Base-by-base conservation (phyloP, 2,888 invertebrate genomes). In the Meteorus colon region DNA sequence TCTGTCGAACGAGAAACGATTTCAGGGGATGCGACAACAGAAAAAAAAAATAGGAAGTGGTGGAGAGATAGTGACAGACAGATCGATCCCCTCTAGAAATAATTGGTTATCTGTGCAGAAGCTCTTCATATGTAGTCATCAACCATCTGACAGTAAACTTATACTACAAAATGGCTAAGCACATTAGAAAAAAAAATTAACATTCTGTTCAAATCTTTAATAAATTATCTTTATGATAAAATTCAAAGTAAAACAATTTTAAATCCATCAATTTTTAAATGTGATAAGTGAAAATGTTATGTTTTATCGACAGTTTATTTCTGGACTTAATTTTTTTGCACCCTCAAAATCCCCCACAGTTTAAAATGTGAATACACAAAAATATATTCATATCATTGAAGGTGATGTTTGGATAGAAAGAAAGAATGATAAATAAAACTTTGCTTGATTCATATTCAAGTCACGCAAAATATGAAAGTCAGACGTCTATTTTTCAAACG, bases 51-150 rank as follows among this genome's bases (percentile, higher is more conserved):
- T 73, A 63, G 55, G 65, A 66, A 37, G 37, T 41, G 51, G 29
- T 41, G 2, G 51, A 60, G 63, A 55, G 48, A 41, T 41, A 14
- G 51, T 48, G 68, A 73, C 29, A 73, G 73, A 71, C 81, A 79
- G 80, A 66, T 74, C 73, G 71, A 67, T 78, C 73, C 79, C 82
- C 73, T 78, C 80, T 81, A 66, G 34, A 77, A 82, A 83, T 88
- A 89, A 89, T 89, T 89, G 89, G 87, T 89, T 89, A 89, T 89
- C 89, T 88, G 88, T 88, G 87, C 89, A 86, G 78, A 87, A 86
- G 84, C 86, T 88, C 87, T 88, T 88, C 86, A 86, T 84, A 86
- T 86, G 87, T 87, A 86, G 85, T 84, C 84, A 82, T 78, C 80
- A 81, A 78, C 84, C 84, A 83, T 83, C 84, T 85, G 85, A 84